Evolutionary conservation across 2,797 vertebrate genomes (phyloP).

Genomic region (Melopsittacus undulatus): DNA sequence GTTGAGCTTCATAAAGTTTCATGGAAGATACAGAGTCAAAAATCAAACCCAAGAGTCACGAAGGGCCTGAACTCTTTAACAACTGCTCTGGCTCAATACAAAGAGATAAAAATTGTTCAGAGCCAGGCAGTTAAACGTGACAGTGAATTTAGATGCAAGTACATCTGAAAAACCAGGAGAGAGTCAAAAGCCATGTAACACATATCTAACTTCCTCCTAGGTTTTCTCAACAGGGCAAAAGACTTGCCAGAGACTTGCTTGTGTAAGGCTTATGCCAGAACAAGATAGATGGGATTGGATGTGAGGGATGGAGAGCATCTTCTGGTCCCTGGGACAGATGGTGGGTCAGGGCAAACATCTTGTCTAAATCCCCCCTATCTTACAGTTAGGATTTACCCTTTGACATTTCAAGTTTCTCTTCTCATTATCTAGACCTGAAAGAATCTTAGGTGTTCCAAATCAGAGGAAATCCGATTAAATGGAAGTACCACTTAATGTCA

Average conservation of each 20-base stretch:
- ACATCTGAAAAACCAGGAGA: background rate
- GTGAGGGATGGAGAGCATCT: background rate
- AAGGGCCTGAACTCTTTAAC: background rate
- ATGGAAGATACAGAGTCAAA: background rate
- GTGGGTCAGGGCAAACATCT: background rate
- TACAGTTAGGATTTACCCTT: background rate
- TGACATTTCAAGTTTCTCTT: background rate
- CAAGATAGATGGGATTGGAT: background rate
- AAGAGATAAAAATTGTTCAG: background rate
- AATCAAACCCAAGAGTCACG: background rate
- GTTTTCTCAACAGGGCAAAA: background rate
- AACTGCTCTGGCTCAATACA: background rate
- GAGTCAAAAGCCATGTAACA: background rate
- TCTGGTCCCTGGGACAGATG: background rate
- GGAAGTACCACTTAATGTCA: background rate
- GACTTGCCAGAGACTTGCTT: background rate
- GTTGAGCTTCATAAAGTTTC: background rate
- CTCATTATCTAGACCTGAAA: background rate
- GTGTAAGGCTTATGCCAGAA: background rate
- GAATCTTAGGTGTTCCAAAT: background rate
- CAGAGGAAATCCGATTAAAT: background rate
- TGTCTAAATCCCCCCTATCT: background rate
- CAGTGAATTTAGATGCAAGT: background rate
- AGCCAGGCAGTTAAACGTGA: background rate
- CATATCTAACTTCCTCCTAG: background rate